Conservation (phyloP, 2,797 vertebrate genomes). For the Morus bassanus region DNA sequence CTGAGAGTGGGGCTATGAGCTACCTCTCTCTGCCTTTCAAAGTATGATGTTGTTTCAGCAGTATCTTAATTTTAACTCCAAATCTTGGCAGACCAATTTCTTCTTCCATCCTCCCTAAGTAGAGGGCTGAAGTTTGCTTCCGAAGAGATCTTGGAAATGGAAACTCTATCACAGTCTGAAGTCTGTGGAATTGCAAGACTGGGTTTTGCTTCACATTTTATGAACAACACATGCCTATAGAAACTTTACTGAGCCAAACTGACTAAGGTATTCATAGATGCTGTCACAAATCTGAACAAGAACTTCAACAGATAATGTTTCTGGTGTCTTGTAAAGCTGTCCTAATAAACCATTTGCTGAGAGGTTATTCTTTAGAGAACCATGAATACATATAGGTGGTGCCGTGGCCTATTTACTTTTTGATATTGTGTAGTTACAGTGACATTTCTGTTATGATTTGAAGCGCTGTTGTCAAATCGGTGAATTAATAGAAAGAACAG, state of each 20-base stretch:
- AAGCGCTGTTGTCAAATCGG: neutral
- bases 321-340: neutral
- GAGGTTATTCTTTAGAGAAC: neutral
- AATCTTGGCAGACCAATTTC: neutral
- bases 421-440: neutral
- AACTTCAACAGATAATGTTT: neutral
- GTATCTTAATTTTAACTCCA: neutral
- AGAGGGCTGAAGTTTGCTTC: neutral
- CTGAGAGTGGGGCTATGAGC: neutral
- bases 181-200: neutral
- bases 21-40: neutral
- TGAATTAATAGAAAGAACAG: slow-evolving; percentile 8
- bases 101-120: neutral
- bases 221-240: neutral
- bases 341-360: neutral
- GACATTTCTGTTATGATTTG: neutral
- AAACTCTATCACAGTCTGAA: neutral
- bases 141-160: neutral
- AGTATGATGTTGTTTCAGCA: neutral
- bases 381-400: neutral
- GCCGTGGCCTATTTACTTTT: neutral
- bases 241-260: neutral
- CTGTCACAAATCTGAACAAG: neutral
- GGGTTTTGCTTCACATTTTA: neutral
- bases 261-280: neutral